phyloP scores from a whole-genome alignment of 2,888 invertebrate genomes.

The Phyto melanocephala region DNA sequence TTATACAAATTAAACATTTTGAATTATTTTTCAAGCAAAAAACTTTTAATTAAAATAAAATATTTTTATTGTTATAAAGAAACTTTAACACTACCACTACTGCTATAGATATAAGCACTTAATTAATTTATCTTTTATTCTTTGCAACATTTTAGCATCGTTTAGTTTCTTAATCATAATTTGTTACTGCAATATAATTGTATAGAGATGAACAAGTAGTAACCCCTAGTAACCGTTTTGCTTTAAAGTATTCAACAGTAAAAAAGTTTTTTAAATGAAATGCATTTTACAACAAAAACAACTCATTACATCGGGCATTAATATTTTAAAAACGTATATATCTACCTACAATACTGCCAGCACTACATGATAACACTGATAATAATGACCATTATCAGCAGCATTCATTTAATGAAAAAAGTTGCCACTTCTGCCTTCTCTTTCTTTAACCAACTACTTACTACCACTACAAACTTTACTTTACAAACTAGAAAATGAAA shows the following conservation, averaged over 20 bases:
- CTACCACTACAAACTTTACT: not conserved
- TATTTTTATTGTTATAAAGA: not conserved
- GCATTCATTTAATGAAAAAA: slow-evolving; percentile 47
- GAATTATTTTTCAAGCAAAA: not conserved
- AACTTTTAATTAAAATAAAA: not conserved
- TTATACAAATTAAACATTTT: not conserved
- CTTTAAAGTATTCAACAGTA: not conserved
- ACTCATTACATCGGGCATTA: slow-evolving; percentile 13
- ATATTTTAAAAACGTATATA: slow-evolving; percentile 39
- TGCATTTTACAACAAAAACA: slow-evolving; percentile 9
- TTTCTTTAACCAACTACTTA: not conserved
- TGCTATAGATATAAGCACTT: too few relatives aligned
- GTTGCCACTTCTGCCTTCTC: slow-evolving; percentile 12
- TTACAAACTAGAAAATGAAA: not conserved
- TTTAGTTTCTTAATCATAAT: not conserved
- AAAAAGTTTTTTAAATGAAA: slow-evolving; percentile 19
- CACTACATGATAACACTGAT: not conserved
- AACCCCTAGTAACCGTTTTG: not conserved
- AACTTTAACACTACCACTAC: too few relatives aligned
- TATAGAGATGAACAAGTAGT: not conserved
- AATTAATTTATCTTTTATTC: not conserved
- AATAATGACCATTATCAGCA: slow-evolving; percentile 14
- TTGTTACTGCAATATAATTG: not conserved
- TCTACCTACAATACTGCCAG: slow-evolving; percentile 28
- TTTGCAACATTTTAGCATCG: not conserved